Evolutionary conservation across 2,888 invertebrate species (phyloP), one percentile per base, ranked within the genome.

Genomic region (Apamea monoglypha): DNA sequence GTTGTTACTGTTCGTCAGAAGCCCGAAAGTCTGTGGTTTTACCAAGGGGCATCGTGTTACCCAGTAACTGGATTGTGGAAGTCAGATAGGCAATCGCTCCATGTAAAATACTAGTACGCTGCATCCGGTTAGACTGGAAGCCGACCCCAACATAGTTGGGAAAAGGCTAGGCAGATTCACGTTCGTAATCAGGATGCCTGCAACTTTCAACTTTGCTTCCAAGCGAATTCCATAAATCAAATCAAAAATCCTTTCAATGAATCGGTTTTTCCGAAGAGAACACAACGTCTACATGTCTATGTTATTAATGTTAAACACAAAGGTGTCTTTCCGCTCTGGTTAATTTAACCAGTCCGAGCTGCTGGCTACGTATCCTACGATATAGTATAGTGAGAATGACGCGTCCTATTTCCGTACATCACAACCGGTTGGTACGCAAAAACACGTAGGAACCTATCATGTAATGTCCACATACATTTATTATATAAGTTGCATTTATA

Each of bases 361-460:
- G 53, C 44, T 5, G 2, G 5, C 44, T 61, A 74, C 47, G 61
- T 29, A 69, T 61, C n/a, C n/a, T 29, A 44, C 18, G 2, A 25
- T 32, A 69, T 12, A 32, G 18, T n/a, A 1, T 29, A 47, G 40
- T 32, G 8, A 25, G 44, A 36, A 66, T 14, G 29, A 59, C 10
- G 56, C 16, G 8, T 63, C n/a, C 40, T 25, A 56, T 73, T 74
- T 44, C 1, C n/a, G 2, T 61, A 66, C 32, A 76, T 82, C 32
- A 76, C 56, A 76, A 40, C 71, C 61, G 59, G 56, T 68, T 47
- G 68, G 7, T 18, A 59, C 77, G 29, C 66, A 74, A 53, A 75
- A 77, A 36, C 79, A 78, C 78, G 82, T 81, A n/a, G n/a, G n/a
- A n/a, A 59, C 56, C 25, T 25, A 64, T 21, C 61, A 81, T 61